These are phyloP conservation scores for Geopemphigus sp. DNA, from an alignment of 1,140 invertebrate genomes.

Conservation along the genomic window DNA sequence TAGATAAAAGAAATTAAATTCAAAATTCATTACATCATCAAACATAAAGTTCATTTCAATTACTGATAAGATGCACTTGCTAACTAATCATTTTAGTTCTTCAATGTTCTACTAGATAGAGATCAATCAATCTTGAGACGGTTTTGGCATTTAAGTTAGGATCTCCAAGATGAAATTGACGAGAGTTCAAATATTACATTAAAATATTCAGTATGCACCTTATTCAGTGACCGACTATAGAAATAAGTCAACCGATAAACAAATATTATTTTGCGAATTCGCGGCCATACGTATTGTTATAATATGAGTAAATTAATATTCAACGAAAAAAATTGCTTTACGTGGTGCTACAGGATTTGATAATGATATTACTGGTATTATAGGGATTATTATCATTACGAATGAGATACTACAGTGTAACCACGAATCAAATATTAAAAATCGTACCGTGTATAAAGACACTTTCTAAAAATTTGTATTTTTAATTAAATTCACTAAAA, in stretches of 20 bases:
- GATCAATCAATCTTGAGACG: neutral
- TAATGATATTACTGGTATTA: neutral
- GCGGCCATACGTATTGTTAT: neutral
- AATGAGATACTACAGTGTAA: neutral
- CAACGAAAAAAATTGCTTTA: neutral
- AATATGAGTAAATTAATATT: neutral
- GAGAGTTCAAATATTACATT: too few species aligned
- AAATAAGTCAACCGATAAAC: too few species aligned
- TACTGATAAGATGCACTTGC: neutral
- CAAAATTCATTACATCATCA: slow-evolving; percentile 44
- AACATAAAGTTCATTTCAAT: slow-evolving; percentile 5
- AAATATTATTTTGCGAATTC: neutral
- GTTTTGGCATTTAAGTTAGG: too few species aligned
- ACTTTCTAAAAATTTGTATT: too few species aligned
- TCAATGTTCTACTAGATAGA: slow-evolving; percentile 6
- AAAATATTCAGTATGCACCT: too few species aligned
- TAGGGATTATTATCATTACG: neutral
- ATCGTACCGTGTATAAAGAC: too few species aligned
- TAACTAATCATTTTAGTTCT: slow-evolving; percentile 1
- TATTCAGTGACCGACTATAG: too few species aligned
- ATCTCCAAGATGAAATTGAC: too few species aligned
- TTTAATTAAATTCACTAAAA: too few species aligned
- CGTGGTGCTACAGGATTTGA: slow-evolving; percentile 23
- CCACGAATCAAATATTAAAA: neutral
- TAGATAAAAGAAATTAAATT: slow-evolving; percentile 9